Evolutionary conservation across 2,113 vertebrate genomes (phyloP).

Genomic region (Tiliqua scincoides): DNA sequence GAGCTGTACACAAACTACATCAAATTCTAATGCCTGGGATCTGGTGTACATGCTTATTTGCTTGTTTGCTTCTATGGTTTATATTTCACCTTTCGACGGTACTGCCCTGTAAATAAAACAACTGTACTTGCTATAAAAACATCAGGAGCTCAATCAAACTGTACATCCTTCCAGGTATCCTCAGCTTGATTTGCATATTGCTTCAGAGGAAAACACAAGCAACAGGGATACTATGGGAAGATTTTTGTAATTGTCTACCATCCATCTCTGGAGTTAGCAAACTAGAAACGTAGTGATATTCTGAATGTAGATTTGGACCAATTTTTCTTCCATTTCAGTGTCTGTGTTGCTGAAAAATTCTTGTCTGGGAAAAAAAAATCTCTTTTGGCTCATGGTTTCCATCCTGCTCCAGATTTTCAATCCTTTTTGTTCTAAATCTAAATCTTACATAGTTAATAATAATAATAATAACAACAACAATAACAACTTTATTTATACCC

Average conservation of each 20-base stretch:
- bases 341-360: too few species aligned
- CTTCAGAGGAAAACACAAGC: conserved; percentile 22
- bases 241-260: not conserved
- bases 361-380: too few species aligned
- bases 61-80: not conserved
- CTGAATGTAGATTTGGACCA: not conserved
- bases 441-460: too few species aligned
- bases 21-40: not conserved
- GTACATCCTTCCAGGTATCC: too few species aligned
- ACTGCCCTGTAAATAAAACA: too few species aligned
- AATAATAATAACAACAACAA: too few species aligned
- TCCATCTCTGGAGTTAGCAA: not conserved
- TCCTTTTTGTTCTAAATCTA: not conserved
- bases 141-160: too few species aligned
- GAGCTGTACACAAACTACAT: too few species aligned
- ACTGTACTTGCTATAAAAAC: too few species aligned
- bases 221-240: not conserved
- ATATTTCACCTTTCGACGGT: too few species aligned
- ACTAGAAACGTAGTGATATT: not conserved
- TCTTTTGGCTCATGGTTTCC: not conserved
- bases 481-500: too few species aligned
- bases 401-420: not conserved
- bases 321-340: too few species aligned
- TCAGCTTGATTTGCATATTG: not conserved
- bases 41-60: not conserved